Evolutionary conservation across 2,888 invertebrate genomes (phyloP), one percentile per base, ranked within the genome.

Genomic region (Heliconius hortense): DNA sequence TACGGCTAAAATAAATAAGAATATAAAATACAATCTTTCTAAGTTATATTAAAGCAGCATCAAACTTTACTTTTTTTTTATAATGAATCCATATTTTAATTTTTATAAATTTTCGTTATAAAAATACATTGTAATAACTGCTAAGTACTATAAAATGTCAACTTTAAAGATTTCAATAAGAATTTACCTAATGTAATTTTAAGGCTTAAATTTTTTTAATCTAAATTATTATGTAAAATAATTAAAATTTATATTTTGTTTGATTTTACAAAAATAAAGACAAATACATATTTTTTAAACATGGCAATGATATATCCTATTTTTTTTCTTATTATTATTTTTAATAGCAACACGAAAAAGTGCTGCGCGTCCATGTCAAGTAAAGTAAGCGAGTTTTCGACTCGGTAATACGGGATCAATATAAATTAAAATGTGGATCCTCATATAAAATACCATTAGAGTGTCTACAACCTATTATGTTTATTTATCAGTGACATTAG

Each of bases 321-420:
- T 48, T 74, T 74, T 69, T 69, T 69, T 60, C 56, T 69, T 56
- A 64, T 56, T 70, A 56, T 64, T 75, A 59, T 75, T 66, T 56
- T 53, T 15, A 53, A 53, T 77, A 71, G 79, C 76, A 79, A 79
- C 77, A 79, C 76, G 68, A 70, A 80, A 85, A 85, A 85, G 86
- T 89, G 86, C 91, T 91, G 92, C 92, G 93, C 93, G 93, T 93
- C 93, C 93, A 89, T 93, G 77, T 77, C 79, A 79, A 77, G 92
- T 90, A 92, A 92, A 89, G 90, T 86, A 86, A 88, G 85, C 84
- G 82, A 82, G 80, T 80, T 87, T 88, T 88, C 87, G 84, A 89
- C 87, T 89, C 88, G 88, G 88, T 87, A 86, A 82, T 83, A 85
- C 84, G 85, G 88, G 92, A 93, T 93, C 93, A 93, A 93, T 93